Percentiles rank a stretch among this genome's conserved stretches.
Evolutionary conservation across 2,797 vertebrate genomes (phyloP).

Genomic region (Lerista edwardsae): DNA sequence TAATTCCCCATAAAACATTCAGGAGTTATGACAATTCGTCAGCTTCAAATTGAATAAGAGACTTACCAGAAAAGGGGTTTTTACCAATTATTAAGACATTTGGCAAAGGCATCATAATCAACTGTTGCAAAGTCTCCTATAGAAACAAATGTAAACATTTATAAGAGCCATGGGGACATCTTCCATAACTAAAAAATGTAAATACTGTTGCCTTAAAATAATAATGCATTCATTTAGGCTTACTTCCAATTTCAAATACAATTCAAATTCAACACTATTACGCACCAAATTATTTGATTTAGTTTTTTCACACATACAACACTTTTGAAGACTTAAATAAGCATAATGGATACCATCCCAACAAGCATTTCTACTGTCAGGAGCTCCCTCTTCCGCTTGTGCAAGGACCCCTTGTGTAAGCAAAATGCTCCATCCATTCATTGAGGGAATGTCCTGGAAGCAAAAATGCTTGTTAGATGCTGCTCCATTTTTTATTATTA

Average conservation of each 20-base stretch:
- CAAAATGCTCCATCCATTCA: no score
- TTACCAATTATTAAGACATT: slow-evolving; percentile 92
- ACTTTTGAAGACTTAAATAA: no score
- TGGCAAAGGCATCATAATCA: slow-evolving; percentile 97
- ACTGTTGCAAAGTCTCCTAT: slow-evolving; percentile 93
- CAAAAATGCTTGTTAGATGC: no score
- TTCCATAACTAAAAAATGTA: slow-evolving; percentile 34
- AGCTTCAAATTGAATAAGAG: not conserved
- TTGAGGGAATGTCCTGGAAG: no score
- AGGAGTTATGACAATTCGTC: not conserved
- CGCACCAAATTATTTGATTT: no score
- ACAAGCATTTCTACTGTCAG: no score
- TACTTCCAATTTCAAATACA: not conserved
- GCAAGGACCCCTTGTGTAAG: no score
- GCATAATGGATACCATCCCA: no score
- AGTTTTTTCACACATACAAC: no score
- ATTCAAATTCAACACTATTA: no score
- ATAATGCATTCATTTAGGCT: not conserved
- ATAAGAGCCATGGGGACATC: slow-evolving; percentile 4
- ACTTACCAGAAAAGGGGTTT: slow-evolving; percentile 93
- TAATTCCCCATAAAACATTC: slow-evolving; percentile 4
- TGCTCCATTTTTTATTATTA: no score
- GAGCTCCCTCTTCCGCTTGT: no score
- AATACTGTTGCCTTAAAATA: not conserved
- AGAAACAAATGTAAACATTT: slow-evolving; percentile 59